Base-by-base conservation (phyloP, 2,113 vertebrate genomes). In the Cariama cristata region DNA sequence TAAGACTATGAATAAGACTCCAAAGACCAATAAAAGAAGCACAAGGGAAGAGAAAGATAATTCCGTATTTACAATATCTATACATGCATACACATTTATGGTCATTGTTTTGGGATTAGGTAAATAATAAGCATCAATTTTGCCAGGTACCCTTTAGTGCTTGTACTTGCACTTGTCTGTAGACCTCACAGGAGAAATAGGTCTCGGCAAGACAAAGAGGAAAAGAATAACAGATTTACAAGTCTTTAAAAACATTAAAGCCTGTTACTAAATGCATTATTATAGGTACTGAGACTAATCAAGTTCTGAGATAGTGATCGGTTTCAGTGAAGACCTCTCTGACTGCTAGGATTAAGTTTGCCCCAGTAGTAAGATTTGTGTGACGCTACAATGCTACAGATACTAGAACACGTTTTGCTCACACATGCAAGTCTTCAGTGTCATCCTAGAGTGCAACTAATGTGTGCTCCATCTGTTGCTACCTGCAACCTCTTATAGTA, bases 1-100 rank as follows among this genome's bases (percentile, higher is more conserved):
- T 88, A 95, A 73, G 47, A 90, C 40, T 72, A 66, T 62, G 94
- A 95, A 85, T 85, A 93, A 85, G 84, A 72, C 93, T 91, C 90
- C 40, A 91, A 95, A 93, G 95, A 90, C 60, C 87, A 93, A 90
- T 91, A 96, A 81, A 96, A 81, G 56, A 79, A 94, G 84, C 73
- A 64, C 1, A 3, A 75, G 44, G 56, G 74, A 95, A 93, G 40
- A 87, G 44, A 81, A 72, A 84, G 52, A 90, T 68, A 91, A 91
- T 85, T 84, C 73, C 35, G 16, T 90, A 85, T 91, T 94, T 94
- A 91, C 74, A 60, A 28, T 87, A 80, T 13, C 42, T 83, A 75
- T 62, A 80, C 16, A 75, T 5, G 44, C 26, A 59, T 47, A 77
- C 16, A 60, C 22, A 56, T 88, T 92, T 73, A 88, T 50, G 55